Base-by-base conservation (phyloP, 2,797 vertebrate species). In the Labeo calbasu region DNA sequence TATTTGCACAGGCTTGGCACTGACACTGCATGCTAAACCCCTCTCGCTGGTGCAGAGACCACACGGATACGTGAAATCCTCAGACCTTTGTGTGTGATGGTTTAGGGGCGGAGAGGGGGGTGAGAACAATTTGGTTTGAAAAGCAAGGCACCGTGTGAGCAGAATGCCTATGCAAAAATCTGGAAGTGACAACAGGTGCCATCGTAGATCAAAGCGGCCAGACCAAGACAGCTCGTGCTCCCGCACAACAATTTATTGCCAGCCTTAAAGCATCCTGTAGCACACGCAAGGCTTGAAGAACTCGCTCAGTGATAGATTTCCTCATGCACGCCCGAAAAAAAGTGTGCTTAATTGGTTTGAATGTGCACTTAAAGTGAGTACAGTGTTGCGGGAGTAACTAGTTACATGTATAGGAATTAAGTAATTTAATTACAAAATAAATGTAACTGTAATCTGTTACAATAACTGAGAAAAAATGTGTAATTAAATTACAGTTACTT, bases 121-220 rank as follows among this genome's bases (percentile, higher is more conserved):
- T 43, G 25, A 28, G 13, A 19, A 25, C 25, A 19, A 51, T 63
- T 73, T 65, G 2, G 32, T 77, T 55, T 25, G 59, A 76, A 68
- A 77, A 77, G 32, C 72, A 77, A 57, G n/a, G 79, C 40, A 65
- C 63, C 13, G 19, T 81, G 86, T 77, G 77, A 87, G 79, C 72
- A 66, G 72, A 87, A 73, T 80, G 55, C 50, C 5, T 43, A n/a
- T 77, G 55, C 28, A 57, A 85, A 63, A 79, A 86, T 81, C 48
- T 66, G 21, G 17, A 63, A 48, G 36, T 59, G 61, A 36, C 46
- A 76, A 83, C 79, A 71, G 83, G 73, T 71, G 76, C 51, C 55
- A 68, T 55, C 51, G 28, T 48, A 71, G 66, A 86, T 89, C 77
- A 87, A 59, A 83, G 55, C 55, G 65, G 53, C 32, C 46, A 69